phyloP scores from a whole-genome alignment of 2,113 vertebrate species.

The Sphyrna mokarran region DNA sequence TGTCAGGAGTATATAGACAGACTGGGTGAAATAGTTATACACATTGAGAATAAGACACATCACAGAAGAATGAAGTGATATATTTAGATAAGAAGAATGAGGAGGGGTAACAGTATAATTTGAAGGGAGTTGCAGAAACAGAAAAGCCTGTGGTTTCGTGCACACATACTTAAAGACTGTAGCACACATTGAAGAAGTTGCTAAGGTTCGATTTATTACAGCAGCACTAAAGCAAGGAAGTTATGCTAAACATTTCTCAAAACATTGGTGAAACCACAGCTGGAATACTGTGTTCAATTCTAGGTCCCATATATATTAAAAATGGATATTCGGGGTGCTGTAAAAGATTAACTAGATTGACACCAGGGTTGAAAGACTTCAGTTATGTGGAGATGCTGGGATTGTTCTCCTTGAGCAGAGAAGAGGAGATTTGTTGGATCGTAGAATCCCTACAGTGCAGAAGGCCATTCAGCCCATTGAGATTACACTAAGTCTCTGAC shows the following conservation, averaged over 20 bases:
- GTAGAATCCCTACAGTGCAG: too few species aligned
- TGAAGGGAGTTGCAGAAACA: neutral
- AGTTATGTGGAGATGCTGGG: neutral
- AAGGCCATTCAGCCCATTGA: too few species aligned
- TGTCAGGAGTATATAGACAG: neutral
- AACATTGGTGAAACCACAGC: neutral
- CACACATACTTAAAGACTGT: neutral
- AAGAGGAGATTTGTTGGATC: too few species aligned
- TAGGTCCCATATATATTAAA: neutral
- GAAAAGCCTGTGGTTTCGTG: neutral
- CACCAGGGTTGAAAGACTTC: neutral
- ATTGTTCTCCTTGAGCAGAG: neutral
- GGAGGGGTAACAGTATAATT: neutral
- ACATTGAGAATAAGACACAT: too few species aligned
- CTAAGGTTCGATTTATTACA: neutral
- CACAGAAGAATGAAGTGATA: too few species aligned
- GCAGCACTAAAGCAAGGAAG: neutral
- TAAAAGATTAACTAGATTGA: neutral
- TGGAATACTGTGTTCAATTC: neutral
- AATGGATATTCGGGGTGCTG: neutral
- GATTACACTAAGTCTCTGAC: too few species aligned
- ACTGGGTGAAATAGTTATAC: neutral
- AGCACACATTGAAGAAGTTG: neutral
- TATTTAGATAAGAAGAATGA: too few species aligned
- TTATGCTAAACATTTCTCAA: neutral